Conservation (phyloP, 2,113 vertebrate species). For the Acrocephalus arundinaceus region DNA sequence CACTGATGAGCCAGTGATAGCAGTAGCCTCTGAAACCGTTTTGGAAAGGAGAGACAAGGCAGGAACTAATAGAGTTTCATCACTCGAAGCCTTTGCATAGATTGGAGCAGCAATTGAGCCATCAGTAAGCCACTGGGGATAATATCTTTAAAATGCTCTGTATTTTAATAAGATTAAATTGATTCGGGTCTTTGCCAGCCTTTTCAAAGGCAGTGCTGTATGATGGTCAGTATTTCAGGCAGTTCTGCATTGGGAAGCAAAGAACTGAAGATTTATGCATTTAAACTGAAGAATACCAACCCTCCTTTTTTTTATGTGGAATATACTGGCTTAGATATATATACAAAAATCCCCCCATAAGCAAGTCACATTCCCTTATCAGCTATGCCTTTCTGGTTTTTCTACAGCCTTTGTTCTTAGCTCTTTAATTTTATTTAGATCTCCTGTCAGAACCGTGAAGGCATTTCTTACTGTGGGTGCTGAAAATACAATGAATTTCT, state of each 20-base stretch:
- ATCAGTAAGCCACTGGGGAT: conserved; percentile 16
- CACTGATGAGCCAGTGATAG: conserved; percentile 41
- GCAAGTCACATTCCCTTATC: background rate
- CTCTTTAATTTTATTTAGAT: conserved; percentile 61
- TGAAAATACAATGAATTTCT: conserved; percentile 37
- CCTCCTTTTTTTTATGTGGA: background rate
- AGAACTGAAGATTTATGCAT: background rate
- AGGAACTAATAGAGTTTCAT: conserved; percentile 32
- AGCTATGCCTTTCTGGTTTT: conserved; percentile 28
- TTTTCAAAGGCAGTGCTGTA: background rate
- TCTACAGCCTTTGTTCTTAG: conserved; percentile 48
- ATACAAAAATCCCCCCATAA: background rate
- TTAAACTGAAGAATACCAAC: background rate
- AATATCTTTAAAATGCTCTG: conserved; percentile 22
- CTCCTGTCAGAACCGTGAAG: conserved; percentile 44
- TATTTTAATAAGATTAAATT: conserved; percentile 45
- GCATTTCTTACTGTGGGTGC: conserved; percentile 39
- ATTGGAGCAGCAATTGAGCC: conserved; percentile 34
- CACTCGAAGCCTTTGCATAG: conserved; percentile 16
- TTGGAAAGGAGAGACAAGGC: conserved; percentile 20
- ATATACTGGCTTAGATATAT: background rate
- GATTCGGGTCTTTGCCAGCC: background rate
- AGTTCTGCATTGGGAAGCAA: background rate
- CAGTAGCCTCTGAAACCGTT: conserved; percentile 45
- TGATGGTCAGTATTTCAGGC: background rate